Percentiles rank a stretch among this genome's conserved stretches.
Evolutionary conservation across 1,140 invertebrate species (phyloP).

Genomic region (Leptonema lineaticorne): DNA sequence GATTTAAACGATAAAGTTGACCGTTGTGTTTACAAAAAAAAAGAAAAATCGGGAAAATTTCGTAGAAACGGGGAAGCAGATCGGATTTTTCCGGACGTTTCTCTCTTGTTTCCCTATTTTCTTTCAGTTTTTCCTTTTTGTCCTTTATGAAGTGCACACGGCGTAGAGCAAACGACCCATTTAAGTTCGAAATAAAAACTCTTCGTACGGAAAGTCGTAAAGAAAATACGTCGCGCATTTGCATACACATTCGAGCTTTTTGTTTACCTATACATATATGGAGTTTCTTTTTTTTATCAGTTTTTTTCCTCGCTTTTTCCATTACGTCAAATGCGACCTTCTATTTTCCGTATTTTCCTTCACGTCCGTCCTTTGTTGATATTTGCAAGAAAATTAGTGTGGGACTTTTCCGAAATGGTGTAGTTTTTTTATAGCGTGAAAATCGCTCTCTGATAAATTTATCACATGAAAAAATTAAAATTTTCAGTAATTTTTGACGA

Average conservation of each 20-base stretch:
- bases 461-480: too few relatives aligned
- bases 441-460: too few relatives aligned
- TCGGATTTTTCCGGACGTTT: neutral
- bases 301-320: too few relatives aligned
- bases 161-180: conserved; percentile 1
- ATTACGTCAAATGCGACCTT: too few relatives aligned
- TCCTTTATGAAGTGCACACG: neutral
- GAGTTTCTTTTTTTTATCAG: neutral
- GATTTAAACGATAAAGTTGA: too few relatives aligned
- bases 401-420: neutral
- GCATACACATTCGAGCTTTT: neutral
- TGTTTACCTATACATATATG: neutral
- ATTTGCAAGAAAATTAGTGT: neutral
- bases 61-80: neutral
- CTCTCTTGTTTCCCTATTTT: too few relatives aligned
- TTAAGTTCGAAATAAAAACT: neutral
- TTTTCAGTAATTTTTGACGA: too few relatives aligned
- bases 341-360: neutral
- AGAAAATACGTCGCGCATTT: neutral
- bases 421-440: neutral
- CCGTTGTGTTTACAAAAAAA: too few relatives aligned
- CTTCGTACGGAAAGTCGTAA: neutral
- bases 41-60: neutral
- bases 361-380: neutral
- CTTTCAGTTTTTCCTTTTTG: too few relatives aligned